Evolutionary conservation across 35 echinoderm and acorn worm species (phyloP).

Genomic region (Strongylocentrotus purpuratus): DNA sequence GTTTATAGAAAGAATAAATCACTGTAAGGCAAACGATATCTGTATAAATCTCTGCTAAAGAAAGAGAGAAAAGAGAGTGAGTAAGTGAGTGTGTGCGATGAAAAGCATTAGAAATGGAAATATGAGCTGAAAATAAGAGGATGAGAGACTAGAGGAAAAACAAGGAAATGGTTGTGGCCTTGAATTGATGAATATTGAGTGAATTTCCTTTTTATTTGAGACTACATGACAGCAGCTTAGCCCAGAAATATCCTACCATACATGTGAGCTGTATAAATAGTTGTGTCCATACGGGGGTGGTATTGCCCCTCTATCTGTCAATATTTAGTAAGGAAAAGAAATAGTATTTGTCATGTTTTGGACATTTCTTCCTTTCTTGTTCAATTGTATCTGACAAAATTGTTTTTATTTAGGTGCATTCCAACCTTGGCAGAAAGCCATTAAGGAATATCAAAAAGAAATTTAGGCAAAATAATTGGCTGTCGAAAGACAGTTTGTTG

Average conservation of each 20-base stretch:
- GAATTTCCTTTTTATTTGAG: constrained; percentile 19
- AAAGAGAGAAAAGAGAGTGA: neutral
- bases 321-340: neutral
- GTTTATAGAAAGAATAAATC: neutral
- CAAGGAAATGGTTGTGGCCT: neutral
- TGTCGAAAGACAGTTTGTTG: too few species aligned
- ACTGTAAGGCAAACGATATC: neutral
- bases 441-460: neutral
- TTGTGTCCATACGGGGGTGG: neutral
- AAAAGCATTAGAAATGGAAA: neutral
- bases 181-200: neutral
- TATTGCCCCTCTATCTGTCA: neutral
- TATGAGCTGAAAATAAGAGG: neutral
- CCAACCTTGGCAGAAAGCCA: neutral
- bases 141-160: neutral
- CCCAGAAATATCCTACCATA: neutral
- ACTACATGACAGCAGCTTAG: neutral
- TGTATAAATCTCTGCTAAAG: neutral
- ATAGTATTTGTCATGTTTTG: neutral
- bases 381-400: neutral
- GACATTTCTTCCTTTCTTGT: neutral
- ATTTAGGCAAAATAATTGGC: too few species aligned
- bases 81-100: neutral
- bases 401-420: neutral
- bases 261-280: neutral